These are phyloP conservation scores for Paedocypris micromegethes DNA, from an alignment of 2,797 vertebrate species.

Conservation along the genomic window DNA sequence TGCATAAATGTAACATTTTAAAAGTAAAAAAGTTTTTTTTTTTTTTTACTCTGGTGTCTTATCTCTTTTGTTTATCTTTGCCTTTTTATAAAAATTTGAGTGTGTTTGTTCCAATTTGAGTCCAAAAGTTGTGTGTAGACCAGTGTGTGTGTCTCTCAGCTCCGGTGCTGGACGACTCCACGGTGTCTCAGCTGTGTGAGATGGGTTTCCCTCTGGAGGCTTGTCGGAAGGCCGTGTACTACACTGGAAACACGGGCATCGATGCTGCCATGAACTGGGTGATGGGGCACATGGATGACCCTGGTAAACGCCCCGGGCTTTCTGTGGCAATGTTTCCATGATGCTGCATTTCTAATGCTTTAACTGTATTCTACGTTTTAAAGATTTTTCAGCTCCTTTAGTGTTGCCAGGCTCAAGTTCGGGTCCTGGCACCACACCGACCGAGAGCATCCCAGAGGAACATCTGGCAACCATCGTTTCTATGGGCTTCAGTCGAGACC, in stretches of 20 bases:
- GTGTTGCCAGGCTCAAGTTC: slow-evolving; percentile 89
- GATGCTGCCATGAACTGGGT: slow-evolving; percentile 98
- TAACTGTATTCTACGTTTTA: slow-evolving; percentile 25
- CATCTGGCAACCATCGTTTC: slow-evolving; percentile 93
- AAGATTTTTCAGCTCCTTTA: slow-evolving; percentile 92
- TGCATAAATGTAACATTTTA: too few species aligned
- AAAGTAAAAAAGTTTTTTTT: too few species aligned
- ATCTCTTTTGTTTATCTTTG: too few species aligned
- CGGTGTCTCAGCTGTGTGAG: slow-evolving; percentile 92
- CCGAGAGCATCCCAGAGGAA: slow-evolving; percentile 86
- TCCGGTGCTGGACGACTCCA: slow-evolving; percentile 91
- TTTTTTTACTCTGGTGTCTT: too few species aligned
- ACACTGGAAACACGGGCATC: slow-evolving; percentile 93
- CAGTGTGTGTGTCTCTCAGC: slow-evolving; percentile 64
- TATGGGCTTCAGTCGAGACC: slow-evolving; percentile 97
- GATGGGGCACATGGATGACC: slow-evolving; percentile 97
- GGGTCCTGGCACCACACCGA: slow-evolving; percentile 69
- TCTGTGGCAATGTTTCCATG: too few species aligned
- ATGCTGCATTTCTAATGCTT: neutral
- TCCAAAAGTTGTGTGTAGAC: neutral
- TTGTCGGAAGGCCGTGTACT: slow-evolving; percentile 96
- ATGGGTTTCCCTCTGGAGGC: slow-evolving; percentile 98
- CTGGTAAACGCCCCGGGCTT: slow-evolving; percentile 71
- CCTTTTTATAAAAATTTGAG: neutral
- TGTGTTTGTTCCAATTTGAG: neutral